Base-by-base conservation (phyloP, 1,140 invertebrate genomes). In the Macrobrachium nipponense region DNA sequence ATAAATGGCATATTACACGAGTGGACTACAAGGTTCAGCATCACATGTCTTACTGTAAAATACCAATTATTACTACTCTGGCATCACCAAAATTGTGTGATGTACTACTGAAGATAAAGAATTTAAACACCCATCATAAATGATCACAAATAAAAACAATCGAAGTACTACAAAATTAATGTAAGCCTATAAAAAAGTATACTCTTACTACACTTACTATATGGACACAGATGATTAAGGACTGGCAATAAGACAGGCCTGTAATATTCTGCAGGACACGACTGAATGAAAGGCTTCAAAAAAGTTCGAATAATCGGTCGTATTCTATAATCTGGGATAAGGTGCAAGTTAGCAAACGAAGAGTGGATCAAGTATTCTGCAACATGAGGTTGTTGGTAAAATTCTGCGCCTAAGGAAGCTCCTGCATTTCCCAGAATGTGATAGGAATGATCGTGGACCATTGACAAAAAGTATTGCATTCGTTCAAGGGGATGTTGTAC, bases 301-400 rank as follows among this genome's bases (percentile, higher is more conserved):
- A 97, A 97, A 15, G 95, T 94, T 14, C 96, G 94, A 87, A 97
- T 95, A 73, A 98, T 94, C 0, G 95, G 94, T 70, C 96, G 92
- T 87, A 97, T 90, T 91, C 96, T 93, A 91, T 96, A 95, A 91
- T 97, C 96, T n/a, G 97, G 96, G 89, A 97, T 93, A 77, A 92
- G 91, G 44, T 92, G 90, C 8, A 92, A 88, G 78, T 91, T 89
- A 20, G 87, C 82, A 64, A 92, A 90, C 5, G 91, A 88, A n/a
- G 90, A 90, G 2, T 89, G 90, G 7, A 90, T 82, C 12, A 92
- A 72, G 43, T 89, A 89, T 23, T 90, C 77, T 6, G 91, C 83
- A 10, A 93, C 87, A 58, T 89, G 87, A 23, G 91, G 91, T 10
- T 89, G 92, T 84, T 93, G 93, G 91, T 96, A 97, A 89, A 97